Base-by-base conservation (phyloP, 2,888 invertebrate species). In the Syrphus vitripennis region DNA sequence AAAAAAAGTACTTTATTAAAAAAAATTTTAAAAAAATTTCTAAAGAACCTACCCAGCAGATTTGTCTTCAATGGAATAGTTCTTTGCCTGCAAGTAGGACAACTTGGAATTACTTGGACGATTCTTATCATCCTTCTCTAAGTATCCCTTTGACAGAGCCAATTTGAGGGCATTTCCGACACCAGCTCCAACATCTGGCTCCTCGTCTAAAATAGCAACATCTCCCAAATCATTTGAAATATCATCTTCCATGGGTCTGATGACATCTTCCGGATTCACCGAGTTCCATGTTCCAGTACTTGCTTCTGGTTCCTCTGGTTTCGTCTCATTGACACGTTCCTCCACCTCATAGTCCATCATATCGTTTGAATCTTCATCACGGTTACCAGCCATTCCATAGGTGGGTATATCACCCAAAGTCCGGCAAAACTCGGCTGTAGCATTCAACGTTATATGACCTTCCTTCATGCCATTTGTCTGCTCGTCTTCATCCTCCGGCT, bases 341-440 rank as follows among this genome's bases (percentile, higher is more conserved):
- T 87, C 89, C 0, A 89, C 89, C 40, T 92, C 92, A 87, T 89
- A 92, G 88, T 92, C 92, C 93, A 94, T 93, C 90, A 94, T 93
- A 90, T 94, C 94, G 4, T 94, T 93, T 72, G 95, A 95, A 88
- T 96, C 96, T 90, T 96, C 96, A 90, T 98, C 97, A 37, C 98
- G 94, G 93, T 98, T 98, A 37, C 98, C 98, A 21, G 97, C 96
- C 92, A 96, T 95, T 16, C 98, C 98, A 91, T 98, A 98, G 0
- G 98, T 98, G 76, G 98, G 98, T 90, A 98, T 98, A 91, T 98
- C 98, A 1, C 98, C 98, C 7, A 99, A 94, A 57, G 98, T 98
- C 89, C 98, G 95, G 91, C 99, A 99, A 93, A 99, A 99, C 94
- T 99, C 99, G 0, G 98, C 98, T 0, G 98, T 98, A 1, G 98